Evolutionary conservation across 1,140 invertebrate species (phyloP).

Genomic region (Papilio aristodemus): DNA sequence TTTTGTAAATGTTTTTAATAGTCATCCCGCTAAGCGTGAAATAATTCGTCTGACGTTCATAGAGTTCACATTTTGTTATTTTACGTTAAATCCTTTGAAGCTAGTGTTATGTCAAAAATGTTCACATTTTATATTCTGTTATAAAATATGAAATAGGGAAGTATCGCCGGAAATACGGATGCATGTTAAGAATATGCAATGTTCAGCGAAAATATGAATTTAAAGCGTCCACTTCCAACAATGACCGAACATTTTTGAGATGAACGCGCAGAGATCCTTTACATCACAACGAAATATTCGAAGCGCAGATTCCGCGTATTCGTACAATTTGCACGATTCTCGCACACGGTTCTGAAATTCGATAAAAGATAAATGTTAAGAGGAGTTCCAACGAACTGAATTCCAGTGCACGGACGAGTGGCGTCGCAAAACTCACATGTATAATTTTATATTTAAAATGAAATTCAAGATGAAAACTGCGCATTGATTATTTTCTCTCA

Average conservation of each 20-base stretch:
- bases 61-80: not conserved
- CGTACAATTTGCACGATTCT: not conserved
- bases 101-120: not conserved
- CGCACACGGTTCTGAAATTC: not conserved
- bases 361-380: not conserved
- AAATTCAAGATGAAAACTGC: not conserved
- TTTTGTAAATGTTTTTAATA: too few species aligned
- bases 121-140: not conserved
- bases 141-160: not conserved
- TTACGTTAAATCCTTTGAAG: not conserved
- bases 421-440: not conserved
- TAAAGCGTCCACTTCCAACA: not conserved
- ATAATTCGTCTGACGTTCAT: not conserved
- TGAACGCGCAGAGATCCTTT: not conserved
- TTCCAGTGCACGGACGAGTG: not conserved
- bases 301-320: not conserved
- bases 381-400: not conserved
- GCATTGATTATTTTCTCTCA: too few species aligned
- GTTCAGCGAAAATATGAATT: not conserved
- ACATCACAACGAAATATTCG: constrained; percentile 13
- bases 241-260: not conserved
- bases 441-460: not conserved
- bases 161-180: not conserved
- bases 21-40: not conserved
- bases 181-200: not conserved